These are phyloP conservation scores for Pocillopora verrucosa DNA, from an alignment of 64 coral and sea anemone species.

Conservation along the genomic window DNA sequence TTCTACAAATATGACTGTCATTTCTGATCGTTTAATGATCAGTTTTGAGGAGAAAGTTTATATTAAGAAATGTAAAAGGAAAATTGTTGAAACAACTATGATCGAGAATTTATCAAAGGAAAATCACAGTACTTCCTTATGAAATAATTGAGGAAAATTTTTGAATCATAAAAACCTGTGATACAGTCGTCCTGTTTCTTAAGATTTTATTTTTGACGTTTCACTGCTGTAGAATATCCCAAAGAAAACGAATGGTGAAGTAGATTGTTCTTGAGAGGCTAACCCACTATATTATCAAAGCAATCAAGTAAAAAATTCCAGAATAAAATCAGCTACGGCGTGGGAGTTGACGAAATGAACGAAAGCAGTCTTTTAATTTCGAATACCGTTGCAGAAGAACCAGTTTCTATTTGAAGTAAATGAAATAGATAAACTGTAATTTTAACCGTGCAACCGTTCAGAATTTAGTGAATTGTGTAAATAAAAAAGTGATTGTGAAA, in stretches of 20 bases:
- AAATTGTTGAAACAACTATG: neutral
- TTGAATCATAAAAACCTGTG: no score
- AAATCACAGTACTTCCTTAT: no score
- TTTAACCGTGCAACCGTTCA: neutral
- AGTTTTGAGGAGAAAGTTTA: neutral
- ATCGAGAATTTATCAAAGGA: neutral
- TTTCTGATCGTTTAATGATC: neutral
- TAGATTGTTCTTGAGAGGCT: no score
- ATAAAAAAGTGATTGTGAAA: conserved; percentile 14
- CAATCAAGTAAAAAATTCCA: neutral
- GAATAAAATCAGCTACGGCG: neutral
- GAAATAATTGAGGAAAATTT: no score
- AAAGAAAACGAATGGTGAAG: no score
- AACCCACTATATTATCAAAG: no score
- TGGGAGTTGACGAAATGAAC: neutral
- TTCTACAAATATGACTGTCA: neutral
- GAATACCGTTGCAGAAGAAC: neutral
- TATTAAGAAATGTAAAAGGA: neutral
- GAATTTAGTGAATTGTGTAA: conserved; percentile 15
- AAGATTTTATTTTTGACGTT: neutral
- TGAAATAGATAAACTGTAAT: conserved; percentile 19
- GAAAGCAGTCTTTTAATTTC: neutral
- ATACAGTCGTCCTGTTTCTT: no score
- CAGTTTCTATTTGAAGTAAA: neutral
- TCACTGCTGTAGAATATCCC: neutral